These are phyloP conservation scores for Sitophilus oryzae DNA, from an alignment of 1,140 invertebrate genomes.

Conservation along the genomic window DNA sequence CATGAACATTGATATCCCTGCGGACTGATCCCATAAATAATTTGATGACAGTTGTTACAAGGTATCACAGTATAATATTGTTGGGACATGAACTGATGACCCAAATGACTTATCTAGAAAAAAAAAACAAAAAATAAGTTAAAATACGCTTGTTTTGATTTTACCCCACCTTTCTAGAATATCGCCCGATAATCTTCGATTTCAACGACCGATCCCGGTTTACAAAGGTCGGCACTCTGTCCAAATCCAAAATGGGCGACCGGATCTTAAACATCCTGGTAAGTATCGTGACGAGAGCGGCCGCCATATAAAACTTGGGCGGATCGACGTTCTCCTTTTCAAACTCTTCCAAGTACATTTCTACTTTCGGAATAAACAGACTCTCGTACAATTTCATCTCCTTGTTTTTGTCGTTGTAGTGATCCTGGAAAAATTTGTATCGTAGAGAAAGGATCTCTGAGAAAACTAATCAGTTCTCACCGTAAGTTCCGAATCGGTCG, in stretches of 20 bases:
- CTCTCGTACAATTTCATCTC: slow-evolving; percentile 69
- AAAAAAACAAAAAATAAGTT: slow-evolving; percentile 21
- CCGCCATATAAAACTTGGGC: slow-evolving; percentile 63
- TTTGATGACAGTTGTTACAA: slow-evolving; percentile 88
- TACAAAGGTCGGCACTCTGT: slow-evolving; percentile 71
- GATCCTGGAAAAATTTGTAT: slow-evolving; percentile 47
- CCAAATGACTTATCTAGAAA: slow-evolving; percentile 66
- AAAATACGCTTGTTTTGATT: neutral
- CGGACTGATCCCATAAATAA: slow-evolving; percentile 89
- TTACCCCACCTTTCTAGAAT: slow-evolving; percentile 49
- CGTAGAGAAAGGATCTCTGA: neutral
- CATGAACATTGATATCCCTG: slow-evolving; percentile 89
- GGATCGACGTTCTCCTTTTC: slow-evolving; percentile 65
- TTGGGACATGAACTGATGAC: slow-evolving; percentile 84
- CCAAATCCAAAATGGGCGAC: slow-evolving; percentile 52
- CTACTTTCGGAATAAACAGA: slow-evolving; percentile 66
- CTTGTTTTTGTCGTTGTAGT: slow-evolving; percentile 73
- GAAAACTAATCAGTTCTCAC: neutral
- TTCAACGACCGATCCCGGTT: slow-evolving; percentile 78
- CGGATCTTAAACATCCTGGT: slow-evolving; percentile 64
- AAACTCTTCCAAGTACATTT: slow-evolving; percentile 65
- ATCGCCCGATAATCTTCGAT: slow-evolving; percentile 61
- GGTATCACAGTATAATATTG: slow-evolving; percentile 84
- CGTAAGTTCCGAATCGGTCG: slow-evolving; percentile 72
- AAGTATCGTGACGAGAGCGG: slow-evolving; percentile 73